Evolutionary conservation across 37 sponge, comb jelly and placozoan genomes (phyloP), one percentile per base, ranked within the genome.

Genomic region (Haliclona indistincta): DNA sequence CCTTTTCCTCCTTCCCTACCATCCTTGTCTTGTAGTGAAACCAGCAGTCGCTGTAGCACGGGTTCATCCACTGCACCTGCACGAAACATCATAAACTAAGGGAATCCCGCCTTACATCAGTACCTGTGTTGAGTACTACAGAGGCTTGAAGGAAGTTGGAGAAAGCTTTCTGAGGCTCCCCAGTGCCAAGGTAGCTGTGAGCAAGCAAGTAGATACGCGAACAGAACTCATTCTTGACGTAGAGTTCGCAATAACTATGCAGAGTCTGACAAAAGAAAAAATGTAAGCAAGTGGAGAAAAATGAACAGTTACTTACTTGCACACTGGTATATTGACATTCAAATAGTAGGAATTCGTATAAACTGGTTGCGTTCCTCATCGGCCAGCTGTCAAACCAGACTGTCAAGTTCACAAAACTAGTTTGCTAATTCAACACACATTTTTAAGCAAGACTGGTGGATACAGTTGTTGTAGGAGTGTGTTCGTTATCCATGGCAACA

Each of bases 161-260:
- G 4, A 67, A 15, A 8, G 82, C 88, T 60, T 81, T 81, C 1
- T 75, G 63, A 29, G 74, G 22, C 22, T 87, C 88, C 2, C 82
- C 83, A 25, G 62, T 75, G 23, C 29, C 0, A 10, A 87, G 54
- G 55, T 54, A 52, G 42, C 70, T 32, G 41, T 81, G 82, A 11
- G 75, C 88, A 35, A 74, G 63, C 20, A 87, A 75, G 63, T 67
- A 87, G 20, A 55, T 25, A 19, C 56, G 64, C 36, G 85, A 70
- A 72, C 49, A 33, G 33, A 20, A 4, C 36, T 8, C 69, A 33
- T 65, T 3, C 40, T 30, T 10, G 25, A 34, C 42, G 25, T 4
- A 6, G 68, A 25, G 23, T 2, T 56, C 58, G 7, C n/a, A n/a
- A n/a, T n/a, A n/a, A n/a, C 13, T 47, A 47, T 47, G 51, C 15